Conservation (phyloP, 2,113 vertebrate genomes). For the Argyrosomus japonicus region DNA sequence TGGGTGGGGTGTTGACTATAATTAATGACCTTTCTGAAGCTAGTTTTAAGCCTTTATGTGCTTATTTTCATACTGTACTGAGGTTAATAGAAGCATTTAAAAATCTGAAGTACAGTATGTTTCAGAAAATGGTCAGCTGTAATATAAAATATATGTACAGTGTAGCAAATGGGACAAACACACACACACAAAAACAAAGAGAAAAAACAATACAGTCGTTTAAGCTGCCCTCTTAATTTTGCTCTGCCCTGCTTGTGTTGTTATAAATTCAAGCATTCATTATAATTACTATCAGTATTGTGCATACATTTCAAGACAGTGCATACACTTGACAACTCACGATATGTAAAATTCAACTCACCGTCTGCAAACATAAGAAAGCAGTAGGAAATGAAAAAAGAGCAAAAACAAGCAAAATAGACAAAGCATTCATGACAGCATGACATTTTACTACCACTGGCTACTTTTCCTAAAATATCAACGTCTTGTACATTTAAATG, state of each 20-base stretch:
- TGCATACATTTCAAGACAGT: conserved; percentile 82
- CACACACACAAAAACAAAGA: conserved; percentile 6
- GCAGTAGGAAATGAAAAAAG: conserved; percentile 96
- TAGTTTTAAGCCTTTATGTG: not conserved
- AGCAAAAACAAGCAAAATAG: conserved; percentile 89
- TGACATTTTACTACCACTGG: conserved; percentile 75
- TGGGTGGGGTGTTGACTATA: not conserved
- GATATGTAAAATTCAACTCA: conserved; percentile 94
- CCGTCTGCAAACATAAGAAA: conserved; percentile 99
- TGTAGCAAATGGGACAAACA: conserved; percentile 52
- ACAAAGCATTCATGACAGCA: conserved; percentile 87
- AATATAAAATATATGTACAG: conserved; percentile 52
- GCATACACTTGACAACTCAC: conserved; percentile 90
- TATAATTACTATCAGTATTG: conserved; percentile 53
- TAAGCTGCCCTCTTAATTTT: conserved; percentile 48
- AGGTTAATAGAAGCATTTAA: not conserved
- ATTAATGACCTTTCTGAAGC: not conserved
- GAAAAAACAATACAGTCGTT: conserved; percentile 31
- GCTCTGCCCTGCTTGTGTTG: conserved; percentile 26
- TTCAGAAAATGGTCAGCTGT: conserved; percentile 60
- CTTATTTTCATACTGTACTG: conserved; percentile 6
- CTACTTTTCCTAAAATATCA: conserved; percentile 27
- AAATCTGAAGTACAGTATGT: conserved; percentile 2
- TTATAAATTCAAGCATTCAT: conserved; percentile 54
- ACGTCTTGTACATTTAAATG: conserved; percentile 42